These are phyloP conservation scores for Diplodus puntazzo DNA, from an alignment of 2,797 vertebrate species.

Conservation along the genomic window DNA sequence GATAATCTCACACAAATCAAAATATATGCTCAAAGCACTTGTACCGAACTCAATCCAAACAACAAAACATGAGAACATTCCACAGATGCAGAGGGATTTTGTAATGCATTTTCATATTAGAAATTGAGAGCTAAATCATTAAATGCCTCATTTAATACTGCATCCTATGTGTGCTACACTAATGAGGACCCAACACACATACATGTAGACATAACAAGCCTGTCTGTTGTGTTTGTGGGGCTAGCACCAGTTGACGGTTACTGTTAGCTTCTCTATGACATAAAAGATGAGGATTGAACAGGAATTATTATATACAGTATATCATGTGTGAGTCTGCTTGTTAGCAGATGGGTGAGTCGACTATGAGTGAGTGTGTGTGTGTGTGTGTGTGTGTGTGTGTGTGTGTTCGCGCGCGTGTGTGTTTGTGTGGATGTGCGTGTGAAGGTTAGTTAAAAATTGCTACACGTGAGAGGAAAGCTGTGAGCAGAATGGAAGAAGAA, in stretches of 20 bases:
- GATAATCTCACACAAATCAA: constrained; percentile 50
- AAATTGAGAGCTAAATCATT: neutral
- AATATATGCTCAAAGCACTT: constrained; percentile 47
- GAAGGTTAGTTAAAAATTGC: neutral
- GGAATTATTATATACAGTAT: neutral
- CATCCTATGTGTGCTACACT: neutral
- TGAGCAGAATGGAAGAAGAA: neutral
- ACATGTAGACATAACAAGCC: constrained; percentile 2
- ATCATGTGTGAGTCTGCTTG: neutral
- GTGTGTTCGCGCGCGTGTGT: neutral
- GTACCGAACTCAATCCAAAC: constrained; percentile 43
- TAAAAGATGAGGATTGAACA: constrained; percentile 8
- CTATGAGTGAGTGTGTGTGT: neutral
- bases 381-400: neutral
- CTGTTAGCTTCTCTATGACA: neutral
- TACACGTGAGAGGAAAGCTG: neutral
- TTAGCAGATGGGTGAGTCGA: neutral
- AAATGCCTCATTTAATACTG: neutral
- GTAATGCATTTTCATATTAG: neutral
- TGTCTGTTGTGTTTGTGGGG: neutral
- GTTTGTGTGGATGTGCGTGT: neutral
- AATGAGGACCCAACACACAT: neutral
- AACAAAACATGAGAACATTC: constrained; percentile 44
- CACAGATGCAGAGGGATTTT: constrained; percentile 1
- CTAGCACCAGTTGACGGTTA: neutral